Base-by-base conservation (phyloP, 2,888 invertebrate species). In the Ypsolopha sequella region DNA sequence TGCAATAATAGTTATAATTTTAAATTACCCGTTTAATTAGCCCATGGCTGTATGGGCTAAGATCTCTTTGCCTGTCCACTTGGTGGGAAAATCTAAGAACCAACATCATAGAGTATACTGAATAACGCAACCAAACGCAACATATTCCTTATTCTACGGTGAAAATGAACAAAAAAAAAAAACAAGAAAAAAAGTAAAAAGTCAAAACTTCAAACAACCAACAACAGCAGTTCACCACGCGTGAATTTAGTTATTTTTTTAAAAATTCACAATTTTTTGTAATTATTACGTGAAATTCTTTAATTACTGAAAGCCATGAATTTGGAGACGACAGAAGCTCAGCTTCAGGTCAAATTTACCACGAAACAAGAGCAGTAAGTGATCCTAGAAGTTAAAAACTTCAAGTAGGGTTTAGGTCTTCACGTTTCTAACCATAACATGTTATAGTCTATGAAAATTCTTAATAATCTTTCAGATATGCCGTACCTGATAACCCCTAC, bases 281-380 rank as follows among this genome's bases (percentile, higher is more conserved):
- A 39, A 11, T n/a, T 39, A 3, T 39, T 39, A 39, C 10, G 9
- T n/a, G 7, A 36, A 9, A 13, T 24, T 34, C 24, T 24, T 24
- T 4, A 24, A n/a, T 41, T 38, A 53, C 34, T 36, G 10, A 55
- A 34, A 41, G 47, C 6, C 6, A 80, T 80, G 80, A 66, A 71
- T 39, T 56, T 57, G 14, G 78, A 79, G 51, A 53, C 63, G 49
- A 53, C 62, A 52, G 84, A 86, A 69, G 89, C 88, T 36, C 93
- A 94, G 70, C 73, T 95, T 53, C 94, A 95, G 88, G 91, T 95
- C 54, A 89, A 92, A 64, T 91, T 95, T 61, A 78, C 91, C 55
- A 95, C 95, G 10, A 95, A 94, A 82, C 95, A 95, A 70, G 89
- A 91, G 71, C 89, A 91, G 95, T 95, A 82, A 89, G 92, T 89